phyloP scores from a whole-genome alignment of 2,113 vertebrate genomes.

The Spermophilus dauricus region DNA sequence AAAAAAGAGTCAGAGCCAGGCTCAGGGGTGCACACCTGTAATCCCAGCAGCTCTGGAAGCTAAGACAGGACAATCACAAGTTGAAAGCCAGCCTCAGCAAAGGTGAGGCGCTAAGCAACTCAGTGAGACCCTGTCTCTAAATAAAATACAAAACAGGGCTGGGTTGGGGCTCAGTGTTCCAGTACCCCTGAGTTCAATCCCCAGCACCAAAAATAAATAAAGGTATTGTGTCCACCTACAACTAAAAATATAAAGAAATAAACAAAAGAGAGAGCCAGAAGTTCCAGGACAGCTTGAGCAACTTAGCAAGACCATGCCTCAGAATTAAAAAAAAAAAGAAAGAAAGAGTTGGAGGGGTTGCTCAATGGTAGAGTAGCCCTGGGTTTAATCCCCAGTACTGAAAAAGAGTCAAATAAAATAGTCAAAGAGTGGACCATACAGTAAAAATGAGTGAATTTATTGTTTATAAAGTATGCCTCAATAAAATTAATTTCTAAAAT shows the following conservation, averaged over 20 bases:
- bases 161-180: no score
- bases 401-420: not conserved
- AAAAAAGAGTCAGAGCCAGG: not conserved
- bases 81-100: no score
- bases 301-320: not conserved
- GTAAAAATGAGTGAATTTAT: not conserved
- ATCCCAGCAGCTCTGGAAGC: no score
- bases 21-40: no score
- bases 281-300: not conserved
- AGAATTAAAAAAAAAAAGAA: not conserved
- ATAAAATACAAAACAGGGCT: no score
- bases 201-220: no score
- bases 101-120: no score
- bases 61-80: no score
- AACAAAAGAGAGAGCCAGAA: not conserved
- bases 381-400: not conserved
- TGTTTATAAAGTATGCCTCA: not conserved
- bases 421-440: not conserved
- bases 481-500: conserved; percentile 4
- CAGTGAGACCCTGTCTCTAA: no score
- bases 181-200: no score
- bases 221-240: no score
- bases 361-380: not conserved
- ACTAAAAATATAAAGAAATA: no score
- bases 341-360: not conserved